Base-by-base conservation (phyloP, 2,113 vertebrate species). In the Nycticorax nycticorax region DNA sequence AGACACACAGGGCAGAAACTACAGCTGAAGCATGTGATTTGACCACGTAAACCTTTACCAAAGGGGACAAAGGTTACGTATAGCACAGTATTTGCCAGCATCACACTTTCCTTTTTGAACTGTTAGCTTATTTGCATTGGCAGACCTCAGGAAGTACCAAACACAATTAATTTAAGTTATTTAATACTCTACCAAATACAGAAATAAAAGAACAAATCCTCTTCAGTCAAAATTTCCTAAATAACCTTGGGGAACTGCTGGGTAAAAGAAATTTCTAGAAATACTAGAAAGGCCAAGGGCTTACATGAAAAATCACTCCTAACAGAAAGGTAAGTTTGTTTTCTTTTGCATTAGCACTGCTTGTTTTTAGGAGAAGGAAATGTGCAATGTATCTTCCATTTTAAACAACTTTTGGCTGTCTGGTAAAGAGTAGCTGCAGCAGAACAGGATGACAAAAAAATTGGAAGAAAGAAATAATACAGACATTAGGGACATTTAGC, bases 351-450 rank as follows among this genome's bases (percentile, higher is more conserved):
- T 35, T 43, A 67, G 66, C 37, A 27, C 23, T 66, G 48, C 39
- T 80, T 52, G 39, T 37, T 89, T 89, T 76, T 52, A 73, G 17
- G 19, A 76, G 55, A 77, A 64, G 22, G 26, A 89, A 87, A 52
- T 1, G 13, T 26, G 28, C 27, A n/a, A 28, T 0, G 0, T 10
- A 11, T n/a, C 20, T 52, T 62, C 27, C 26, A 15, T 56, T 85
- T 20, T n/a, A n/a, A 77, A 18, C 43, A 50, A 18, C 55, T 56
- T 80, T 7, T 37, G 45, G 9, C 53, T 35, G 3, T 20, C 37
- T 56, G 53, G 14, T 43, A 33, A 45, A 27, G 57, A 43, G n/a
- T 20, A 75, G 47, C 50, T 69, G 37, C 33, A 84, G 39, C 8
- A 77, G 22, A 59, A 43, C 16, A 80, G 37, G 11, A 19, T 37